phyloP scores from a whole-genome alignment of 2,113 vertebrate species.

The Arenaria interpres region DNA sequence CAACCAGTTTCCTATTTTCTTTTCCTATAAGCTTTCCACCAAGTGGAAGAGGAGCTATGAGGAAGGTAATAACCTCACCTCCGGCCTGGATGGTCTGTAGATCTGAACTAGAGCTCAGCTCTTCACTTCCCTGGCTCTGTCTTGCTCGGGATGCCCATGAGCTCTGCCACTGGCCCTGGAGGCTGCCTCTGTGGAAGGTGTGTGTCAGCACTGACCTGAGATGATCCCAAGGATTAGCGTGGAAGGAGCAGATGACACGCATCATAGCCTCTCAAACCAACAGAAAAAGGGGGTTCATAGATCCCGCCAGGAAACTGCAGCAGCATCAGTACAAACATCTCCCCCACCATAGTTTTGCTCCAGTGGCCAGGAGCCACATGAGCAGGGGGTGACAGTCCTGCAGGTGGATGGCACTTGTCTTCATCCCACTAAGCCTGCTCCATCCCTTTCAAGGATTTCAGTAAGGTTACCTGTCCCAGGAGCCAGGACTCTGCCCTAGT shows the following conservation, averaged over 20 bases:
- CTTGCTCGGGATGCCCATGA: not conserved
- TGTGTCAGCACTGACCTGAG: not conserved
- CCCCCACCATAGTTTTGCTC: not conserved
- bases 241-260: not conserved
- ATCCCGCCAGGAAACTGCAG: not conserved
- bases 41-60: not conserved
- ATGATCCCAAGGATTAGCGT: not conserved
- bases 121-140: not conserved
- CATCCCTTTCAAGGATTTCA: not conserved
- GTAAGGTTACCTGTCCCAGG: not conserved
- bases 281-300: fast-evolving
- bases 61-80: not conserved
- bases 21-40: not conserved
- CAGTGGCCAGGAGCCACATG: fast-evolving
- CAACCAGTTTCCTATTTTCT: not conserved
- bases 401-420: not conserved
- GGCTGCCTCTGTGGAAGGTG: not conserved
- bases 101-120: not conserved
- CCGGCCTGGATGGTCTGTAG: not conserved
- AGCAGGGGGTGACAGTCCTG: not conserved
- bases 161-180: not conserved
- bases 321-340: not conserved
- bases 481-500: not conserved
- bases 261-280: not conserved
- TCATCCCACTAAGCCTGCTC: not conserved